These are phyloP conservation scores for Catalaphyllia jardinei DNA, from an alignment of 64 coral and sea anemone species.

Conservation along the genomic window DNA sequence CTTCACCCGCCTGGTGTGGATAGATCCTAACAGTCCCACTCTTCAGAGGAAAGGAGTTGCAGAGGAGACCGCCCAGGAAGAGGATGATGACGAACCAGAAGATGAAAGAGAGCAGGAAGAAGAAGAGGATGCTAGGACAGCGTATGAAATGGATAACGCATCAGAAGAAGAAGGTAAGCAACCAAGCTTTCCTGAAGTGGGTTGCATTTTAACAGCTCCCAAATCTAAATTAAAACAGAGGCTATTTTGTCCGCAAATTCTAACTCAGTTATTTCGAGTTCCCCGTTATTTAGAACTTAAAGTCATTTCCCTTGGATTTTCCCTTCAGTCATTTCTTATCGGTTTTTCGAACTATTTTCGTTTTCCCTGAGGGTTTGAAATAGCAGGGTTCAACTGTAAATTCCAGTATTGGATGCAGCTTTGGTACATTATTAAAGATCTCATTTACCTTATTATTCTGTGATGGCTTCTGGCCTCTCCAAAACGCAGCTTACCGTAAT, in stretches of 20 bases:
- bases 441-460: background rate
- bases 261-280: no score
- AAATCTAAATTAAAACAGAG: no score
- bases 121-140: conserved; percentile 34
- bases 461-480: background rate
- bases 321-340: no score
- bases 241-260: no score
- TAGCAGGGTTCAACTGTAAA: no score
- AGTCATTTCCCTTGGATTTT: no score
- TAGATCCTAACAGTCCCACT: conserved; percentile 42
- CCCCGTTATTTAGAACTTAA: no score
- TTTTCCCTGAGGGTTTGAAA: no score
- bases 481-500: background rate
- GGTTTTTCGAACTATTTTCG: no score
- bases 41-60: conserved; percentile 64
- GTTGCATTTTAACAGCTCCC: background rate
- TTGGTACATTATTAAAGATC: no score
- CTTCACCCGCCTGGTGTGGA: conserved; percentile 35
- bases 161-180: background rate
- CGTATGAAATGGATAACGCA: conserved; percentile 37
- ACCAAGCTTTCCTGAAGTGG: background rate
- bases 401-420: no score
- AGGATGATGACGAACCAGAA: conserved; percentile 46
- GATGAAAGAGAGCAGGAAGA: conserved; percentile 66
- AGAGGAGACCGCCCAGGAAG: conserved; percentile 11